A percentile compares a stretch with the other conserved stretches of the same genome.
Evolutionary conservation across 2,888 invertebrate genomes (phyloP).

Genomic region (Proisotoma minuta): DNA sequence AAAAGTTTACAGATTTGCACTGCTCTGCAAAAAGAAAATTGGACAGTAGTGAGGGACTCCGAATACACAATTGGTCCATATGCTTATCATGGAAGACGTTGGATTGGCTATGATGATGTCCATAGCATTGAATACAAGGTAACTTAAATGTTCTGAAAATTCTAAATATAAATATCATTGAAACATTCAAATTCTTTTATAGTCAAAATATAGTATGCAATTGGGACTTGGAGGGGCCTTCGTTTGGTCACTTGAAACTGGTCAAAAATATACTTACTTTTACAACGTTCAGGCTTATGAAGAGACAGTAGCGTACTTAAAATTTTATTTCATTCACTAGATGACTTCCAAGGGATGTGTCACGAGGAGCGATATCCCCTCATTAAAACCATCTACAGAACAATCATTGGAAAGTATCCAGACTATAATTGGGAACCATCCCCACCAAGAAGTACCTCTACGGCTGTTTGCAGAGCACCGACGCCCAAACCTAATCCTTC

Average conservation of each 20-base stretch:
- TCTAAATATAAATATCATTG: background rate
- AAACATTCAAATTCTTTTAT: background rate
- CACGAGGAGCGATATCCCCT: constrained; percentile 4
- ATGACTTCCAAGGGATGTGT: constrained; percentile 43
- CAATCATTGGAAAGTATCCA: background rate
- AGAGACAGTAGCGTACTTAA: background rate
- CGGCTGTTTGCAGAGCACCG: constrained; percentile 19
- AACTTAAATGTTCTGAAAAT: constrained; percentile 15
- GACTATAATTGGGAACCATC: background rate
- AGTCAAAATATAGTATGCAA: constrained; percentile 30
- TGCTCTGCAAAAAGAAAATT: constrained; percentile 48
- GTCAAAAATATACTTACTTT: background rate
- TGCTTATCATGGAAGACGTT: constrained; percentile 58
- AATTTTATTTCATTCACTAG: constrained; percentile 4
- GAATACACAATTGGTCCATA: constrained; percentile 60
- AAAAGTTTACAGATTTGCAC: constrained; percentile 50
- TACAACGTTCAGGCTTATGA: background rate
- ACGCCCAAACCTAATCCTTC: constrained; percentile 14
- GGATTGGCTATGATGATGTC: constrained; percentile 68
- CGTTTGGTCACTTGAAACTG: constrained; percentile 38
- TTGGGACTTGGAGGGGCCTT: constrained; percentile 37
- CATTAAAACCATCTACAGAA: background rate
- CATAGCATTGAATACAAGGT: constrained; percentile 58
- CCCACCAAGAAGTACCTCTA: constrained; percentile 11
- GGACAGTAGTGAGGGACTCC: constrained; percentile 57